Evolutionary conservation across 2,113 vertebrate species (phyloP).

Genomic region (Gila orcuttii): DNA sequence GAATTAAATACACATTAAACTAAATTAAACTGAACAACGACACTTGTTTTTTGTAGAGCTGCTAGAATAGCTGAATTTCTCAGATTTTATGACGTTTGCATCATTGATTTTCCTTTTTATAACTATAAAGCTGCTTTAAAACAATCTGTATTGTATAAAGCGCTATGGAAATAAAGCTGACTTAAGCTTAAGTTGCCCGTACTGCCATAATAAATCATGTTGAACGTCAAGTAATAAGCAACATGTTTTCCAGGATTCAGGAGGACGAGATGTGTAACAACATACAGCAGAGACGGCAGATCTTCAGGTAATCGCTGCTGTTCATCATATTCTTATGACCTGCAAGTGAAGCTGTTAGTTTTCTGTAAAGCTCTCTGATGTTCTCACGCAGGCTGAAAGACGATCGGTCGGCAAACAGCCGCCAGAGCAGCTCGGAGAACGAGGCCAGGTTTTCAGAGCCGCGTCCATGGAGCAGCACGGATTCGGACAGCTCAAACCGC

Average conservation of each 20-base stretch:
- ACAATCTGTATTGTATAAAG: no score
- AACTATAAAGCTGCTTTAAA: no score
- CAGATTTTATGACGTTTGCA: no score
- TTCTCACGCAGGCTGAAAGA: constrained; percentile 80
- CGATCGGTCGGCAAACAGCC: constrained; percentile 85
- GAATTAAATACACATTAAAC: no score
- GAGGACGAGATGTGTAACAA: constrained; percentile 87
- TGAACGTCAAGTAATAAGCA: not conserved
- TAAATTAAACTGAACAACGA: no score
- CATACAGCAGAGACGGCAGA: constrained; percentile 94
- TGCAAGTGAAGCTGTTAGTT: not conserved
- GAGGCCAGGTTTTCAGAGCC: constrained; percentile 86
- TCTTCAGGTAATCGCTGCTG: constrained; percentile 85
- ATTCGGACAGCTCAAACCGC: constrained; percentile 93
- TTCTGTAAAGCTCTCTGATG: not conserved
- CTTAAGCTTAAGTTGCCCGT: no score
- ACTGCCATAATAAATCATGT: no score
- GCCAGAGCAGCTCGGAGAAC: constrained; percentile 95
- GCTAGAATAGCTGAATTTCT: no score
- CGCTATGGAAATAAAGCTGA: no score
- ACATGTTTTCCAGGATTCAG: constrained; percentile 81
- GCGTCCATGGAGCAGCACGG: constrained; percentile 97
- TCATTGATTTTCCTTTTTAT: no score
- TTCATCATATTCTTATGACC: not conserved
- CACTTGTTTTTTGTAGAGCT: no score